Base-by-base conservation (phyloP, 2,888 invertebrate genomes). In the Calliphora vomitoria region DNA sequence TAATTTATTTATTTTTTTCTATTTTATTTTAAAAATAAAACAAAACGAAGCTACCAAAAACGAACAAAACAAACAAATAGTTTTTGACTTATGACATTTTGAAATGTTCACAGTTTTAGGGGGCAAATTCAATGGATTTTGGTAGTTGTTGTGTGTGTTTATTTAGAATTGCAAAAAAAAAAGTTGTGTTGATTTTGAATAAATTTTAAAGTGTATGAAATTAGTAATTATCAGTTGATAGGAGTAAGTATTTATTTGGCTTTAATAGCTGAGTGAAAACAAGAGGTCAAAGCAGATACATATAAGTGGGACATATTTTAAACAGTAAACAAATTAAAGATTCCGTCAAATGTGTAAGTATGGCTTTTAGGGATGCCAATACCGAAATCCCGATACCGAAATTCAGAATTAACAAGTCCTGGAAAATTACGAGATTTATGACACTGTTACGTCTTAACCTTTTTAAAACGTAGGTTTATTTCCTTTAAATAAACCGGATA, bases 81-180 rank as follows among this genome's bases (percentile, higher is more conserved):
- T 89, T 88, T n/a, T 87, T 80, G 88, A 89, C 89, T 88, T 86
- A 85, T 89, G 88, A 83, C 75, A 86, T 86, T 87, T 84, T 82
- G 71, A 85, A 82, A 88, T 79, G 85, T 86, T 85, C 31, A 53
- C 18, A 13, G 55, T 66, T 82, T 72, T 31, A 47, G 47, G 47
- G 64, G 76, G 18, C 8, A 38, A 35, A 47, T 25, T n/a, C 4
- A 53, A 35, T 38, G 53, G 25, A 38, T 55, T 72, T 74, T 15
- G 35, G 31, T 53, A 53, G 53, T 66, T n/a, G 64, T 15, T 50
- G 35, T 31, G 31, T 50, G 35, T 55, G n/a, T 5, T 15, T 72
- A 13, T 35, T 60, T 66, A 50, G 10, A 47, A 5, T 44, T 68
- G 18, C 15, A 38, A 53, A 60, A 82, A 60, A 82, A 68, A 35